Percentiles rank a stretch among this genome's conserved stretches.
Conservation (phyloP, 2,888 invertebrate genomes). For the Parnassius smintheus region DNA sequence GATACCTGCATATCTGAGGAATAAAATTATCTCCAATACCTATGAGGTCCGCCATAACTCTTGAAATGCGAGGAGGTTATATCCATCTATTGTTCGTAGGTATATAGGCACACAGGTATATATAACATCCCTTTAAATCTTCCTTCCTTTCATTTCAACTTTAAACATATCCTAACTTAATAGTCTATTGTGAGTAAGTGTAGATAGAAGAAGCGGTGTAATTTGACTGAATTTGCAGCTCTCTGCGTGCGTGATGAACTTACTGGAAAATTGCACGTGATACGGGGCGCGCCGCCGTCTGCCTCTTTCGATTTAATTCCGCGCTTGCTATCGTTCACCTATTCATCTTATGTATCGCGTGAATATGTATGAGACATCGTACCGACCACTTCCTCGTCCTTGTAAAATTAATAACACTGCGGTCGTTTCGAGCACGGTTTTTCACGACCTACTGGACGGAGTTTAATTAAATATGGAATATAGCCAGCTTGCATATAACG, state of each 20-base stretch:
- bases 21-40: too few species aligned
- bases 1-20: too few species aligned
- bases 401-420: conserved; percentile 3
- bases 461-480: conserved; percentile 13
- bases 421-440: not conserved
- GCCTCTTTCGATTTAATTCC: conserved; percentile 54
- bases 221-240: conserved; percentile 29
- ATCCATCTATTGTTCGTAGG: too few species aligned
- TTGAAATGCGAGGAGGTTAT: too few species aligned
- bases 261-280: conserved; percentile 68
- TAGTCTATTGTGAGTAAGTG: conserved; percentile 7
- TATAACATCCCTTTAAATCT: too few species aligned
- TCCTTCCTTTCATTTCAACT: too few species aligned
- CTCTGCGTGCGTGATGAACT: conserved; percentile 39
- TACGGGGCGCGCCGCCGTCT: conserved; percentile 44
- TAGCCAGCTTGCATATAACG: conserved; percentile 8
- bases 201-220: conserved; percentile 11
- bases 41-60: too few species aligned
- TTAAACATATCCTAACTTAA: not conserved
- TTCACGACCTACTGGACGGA: conserved; percentile 1
- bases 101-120: too few species aligned
- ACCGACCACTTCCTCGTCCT: conserved; percentile 15
- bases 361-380: conserved; percentile 38
- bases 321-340: conserved; percentile 47
- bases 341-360: conserved; percentile 27